Conservation (phyloP, 2,797 vertebrate species). For the Cetoscarus ocellatus region DNA sequence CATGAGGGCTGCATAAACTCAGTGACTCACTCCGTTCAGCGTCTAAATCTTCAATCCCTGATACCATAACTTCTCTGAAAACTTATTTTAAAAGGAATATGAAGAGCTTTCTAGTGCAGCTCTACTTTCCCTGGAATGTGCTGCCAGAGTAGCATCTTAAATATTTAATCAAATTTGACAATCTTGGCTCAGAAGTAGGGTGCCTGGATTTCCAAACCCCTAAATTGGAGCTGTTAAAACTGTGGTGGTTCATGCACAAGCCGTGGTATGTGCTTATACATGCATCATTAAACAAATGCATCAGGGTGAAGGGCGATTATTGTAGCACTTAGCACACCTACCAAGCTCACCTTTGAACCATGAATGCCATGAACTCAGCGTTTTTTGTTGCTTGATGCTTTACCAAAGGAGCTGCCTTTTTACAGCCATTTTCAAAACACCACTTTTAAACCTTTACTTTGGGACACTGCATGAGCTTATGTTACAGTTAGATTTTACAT, state of each 20-base stretch:
- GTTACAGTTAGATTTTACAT: no score
- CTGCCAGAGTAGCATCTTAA: background rate
- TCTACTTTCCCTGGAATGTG: background rate
- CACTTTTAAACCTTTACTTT: no score
- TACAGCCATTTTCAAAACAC: background rate
- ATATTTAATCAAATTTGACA: slow-evolving; percentile 1
- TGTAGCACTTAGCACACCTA: background rate
- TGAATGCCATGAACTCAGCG: no score
- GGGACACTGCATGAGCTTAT: no score
- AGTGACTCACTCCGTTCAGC: slow-evolving; percentile 46
- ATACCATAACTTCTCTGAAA: slow-evolving; percentile 19
- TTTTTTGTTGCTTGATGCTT: no score
- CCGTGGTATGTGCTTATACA: background rate
- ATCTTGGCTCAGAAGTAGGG: background rate
- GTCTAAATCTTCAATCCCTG: slow-evolving; percentile 27
- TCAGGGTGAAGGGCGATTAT: background rate
- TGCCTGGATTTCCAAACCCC: background rate
- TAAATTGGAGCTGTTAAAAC: background rate
- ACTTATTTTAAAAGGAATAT: slow-evolving; percentile 13
- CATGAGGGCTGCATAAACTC: slow-evolving; percentile 48
- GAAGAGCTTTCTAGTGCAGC: background rate
- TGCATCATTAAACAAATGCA: background rate
- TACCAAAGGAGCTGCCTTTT: no score
- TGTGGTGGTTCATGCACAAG: background rate
- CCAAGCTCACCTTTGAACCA: no score